Conservation (phyloP, 1,140 invertebrate genomes). For the Bilobella aurantiaca region DNA sequence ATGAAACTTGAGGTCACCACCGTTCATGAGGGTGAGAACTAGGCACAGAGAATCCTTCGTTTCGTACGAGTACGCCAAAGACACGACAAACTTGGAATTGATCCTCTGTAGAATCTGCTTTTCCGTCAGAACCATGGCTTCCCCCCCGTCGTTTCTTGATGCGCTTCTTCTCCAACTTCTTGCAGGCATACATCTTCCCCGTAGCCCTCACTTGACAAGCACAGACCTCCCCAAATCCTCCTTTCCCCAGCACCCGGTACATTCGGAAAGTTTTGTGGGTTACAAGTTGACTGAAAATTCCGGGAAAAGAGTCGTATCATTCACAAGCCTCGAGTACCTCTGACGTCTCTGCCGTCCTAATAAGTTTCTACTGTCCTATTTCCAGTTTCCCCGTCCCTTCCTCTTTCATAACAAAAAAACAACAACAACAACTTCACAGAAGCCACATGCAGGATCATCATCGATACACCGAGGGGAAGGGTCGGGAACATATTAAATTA, state of each 20-base stretch:
- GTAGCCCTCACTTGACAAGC: constrained; percentile 96
- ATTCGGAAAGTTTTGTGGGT: constrained; percentile 99
- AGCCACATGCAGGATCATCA: too few relatives aligned
- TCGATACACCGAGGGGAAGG: too few relatives aligned
- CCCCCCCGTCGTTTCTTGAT: constrained; percentile 98
- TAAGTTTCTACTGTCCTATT: too few relatives aligned
- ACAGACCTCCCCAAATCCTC: constrained; percentile 98
- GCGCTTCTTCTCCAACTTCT: constrained; percentile 97
- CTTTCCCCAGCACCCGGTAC: constrained; percentile 97
- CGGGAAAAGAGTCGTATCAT: too few relatives aligned
- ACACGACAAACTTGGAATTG: constrained; percentile 93
- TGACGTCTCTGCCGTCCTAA: too few relatives aligned
- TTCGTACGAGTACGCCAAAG: constrained; percentile 97
- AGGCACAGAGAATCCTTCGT: constrained; percentile 97
- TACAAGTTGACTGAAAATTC: constrained; percentile 65
- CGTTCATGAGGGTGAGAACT: constrained; percentile 98
- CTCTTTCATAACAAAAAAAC: too few relatives aligned
- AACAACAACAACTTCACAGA: too few relatives aligned
- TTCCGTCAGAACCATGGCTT: constrained; percentile 95
- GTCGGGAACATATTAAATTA: too few relatives aligned
- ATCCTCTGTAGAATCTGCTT: constrained; percentile 98
- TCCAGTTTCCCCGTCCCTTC: too few relatives aligned
- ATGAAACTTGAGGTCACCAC: constrained; percentile 98
- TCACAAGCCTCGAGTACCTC: too few relatives aligned
- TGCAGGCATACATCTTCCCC: constrained; percentile 99